Evolutionary conservation across 2,888 invertebrate genomes (phyloP).

Genomic region (Pristionchus exspectatus): DNA sequence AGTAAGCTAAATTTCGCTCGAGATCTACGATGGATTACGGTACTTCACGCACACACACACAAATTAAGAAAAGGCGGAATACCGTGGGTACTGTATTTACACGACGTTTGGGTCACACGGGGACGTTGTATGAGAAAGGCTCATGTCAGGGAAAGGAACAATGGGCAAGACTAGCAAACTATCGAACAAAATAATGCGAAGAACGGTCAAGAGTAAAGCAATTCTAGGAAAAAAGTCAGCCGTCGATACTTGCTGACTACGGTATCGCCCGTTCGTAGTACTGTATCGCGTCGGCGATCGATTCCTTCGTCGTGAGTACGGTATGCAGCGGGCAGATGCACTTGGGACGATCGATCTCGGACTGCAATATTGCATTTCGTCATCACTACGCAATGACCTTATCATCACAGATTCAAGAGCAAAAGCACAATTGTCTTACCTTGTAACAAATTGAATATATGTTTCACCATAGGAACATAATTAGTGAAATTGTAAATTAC

Average conservation of each 20-base stretch:
- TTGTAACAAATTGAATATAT: background rate
- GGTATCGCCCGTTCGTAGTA: slow-evolving; percentile 12
- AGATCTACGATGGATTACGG: background rate
- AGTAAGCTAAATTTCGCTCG: background rate
- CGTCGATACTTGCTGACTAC: background rate
- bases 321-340: slow-evolving; percentile 39
- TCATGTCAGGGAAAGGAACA: background rate
- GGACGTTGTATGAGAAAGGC: background rate
- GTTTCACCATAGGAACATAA: background rate
- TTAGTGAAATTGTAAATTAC: no score
- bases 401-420: background rate
- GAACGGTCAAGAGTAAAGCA: background rate
- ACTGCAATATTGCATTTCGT: background rate
- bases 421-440: background rate
- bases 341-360: slow-evolving; percentile 28
- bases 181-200: background rate
- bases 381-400: background rate
- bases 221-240: background rate
- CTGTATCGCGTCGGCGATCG: slow-evolving; percentile 21
- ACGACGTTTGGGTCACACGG: background rate
- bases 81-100: slow-evolving; percentile 25
- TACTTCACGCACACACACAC: background rate
- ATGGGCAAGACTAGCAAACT: background rate
- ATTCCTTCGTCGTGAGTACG: slow-evolving; percentile 26
- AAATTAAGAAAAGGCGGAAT: slow-evolving; percentile 22